Conservation (phyloP, 2,113 vertebrate species). For the Hipposideros armiger region DNA sequence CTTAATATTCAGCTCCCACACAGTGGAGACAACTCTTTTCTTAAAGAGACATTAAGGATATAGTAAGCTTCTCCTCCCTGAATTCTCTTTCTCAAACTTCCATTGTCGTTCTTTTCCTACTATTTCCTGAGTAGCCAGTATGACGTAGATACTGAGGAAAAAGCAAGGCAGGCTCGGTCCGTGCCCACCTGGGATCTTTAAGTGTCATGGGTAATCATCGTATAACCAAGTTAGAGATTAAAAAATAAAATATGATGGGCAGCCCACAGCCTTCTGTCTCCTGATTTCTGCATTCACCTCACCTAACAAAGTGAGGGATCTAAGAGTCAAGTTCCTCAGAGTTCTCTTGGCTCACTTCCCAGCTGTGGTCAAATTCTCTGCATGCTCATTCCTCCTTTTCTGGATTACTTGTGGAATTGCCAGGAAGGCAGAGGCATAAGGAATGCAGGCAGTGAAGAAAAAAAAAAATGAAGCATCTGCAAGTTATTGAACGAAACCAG, state of each 20-base stretch:
- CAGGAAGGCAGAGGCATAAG: constrained; percentile 69
- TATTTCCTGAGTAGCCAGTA: background rate
- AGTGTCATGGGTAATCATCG: background rate
- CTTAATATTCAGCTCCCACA: constrained; percentile 61
- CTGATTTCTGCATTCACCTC: constrained; percentile 43
- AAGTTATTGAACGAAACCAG: constrained; percentile 50
- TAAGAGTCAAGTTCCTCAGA: constrained; percentile 55
- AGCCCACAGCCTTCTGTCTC: constrained; percentile 45
- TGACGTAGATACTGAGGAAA: constrained; percentile 10
- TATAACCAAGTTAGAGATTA: constrained; percentile 27
- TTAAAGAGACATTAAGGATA: constrained; percentile 59
- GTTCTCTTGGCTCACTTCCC: constrained; percentile 64
- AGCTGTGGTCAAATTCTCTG: constrained; percentile 71
- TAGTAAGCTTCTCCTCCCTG: constrained; percentile 43
- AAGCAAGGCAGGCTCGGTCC: background rate
- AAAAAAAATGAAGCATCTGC: constrained; percentile 39
- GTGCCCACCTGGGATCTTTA: background rate
- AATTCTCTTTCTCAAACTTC: constrained; percentile 53
- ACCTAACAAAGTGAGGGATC: constrained; percentile 56
- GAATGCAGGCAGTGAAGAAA: constrained; percentile 60
- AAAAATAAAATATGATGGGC: background rate
- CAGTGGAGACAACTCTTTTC: constrained; percentile 53
- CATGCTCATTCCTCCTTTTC: constrained; percentile 75
- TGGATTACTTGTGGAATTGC: constrained; percentile 73
- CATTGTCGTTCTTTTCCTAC: background rate